Evolutionary conservation across 1,140 invertebrate species (phyloP), one percentile per base, ranked within the genome.

Genomic region (Bradysia coprophila): DNA sequence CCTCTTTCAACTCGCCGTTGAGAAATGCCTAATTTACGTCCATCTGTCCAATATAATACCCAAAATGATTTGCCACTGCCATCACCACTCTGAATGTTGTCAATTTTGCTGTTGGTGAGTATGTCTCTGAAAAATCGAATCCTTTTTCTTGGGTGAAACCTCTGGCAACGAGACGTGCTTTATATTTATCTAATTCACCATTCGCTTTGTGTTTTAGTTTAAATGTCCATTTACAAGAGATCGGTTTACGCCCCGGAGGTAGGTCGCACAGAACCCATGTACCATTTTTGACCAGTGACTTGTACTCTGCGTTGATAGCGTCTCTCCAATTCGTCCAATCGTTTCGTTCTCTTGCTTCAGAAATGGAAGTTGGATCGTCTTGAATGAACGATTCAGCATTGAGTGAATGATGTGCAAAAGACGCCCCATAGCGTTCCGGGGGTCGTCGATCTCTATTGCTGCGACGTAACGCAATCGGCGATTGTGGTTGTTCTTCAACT

Each of bases 151-250:
- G 64, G 9, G 42, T 42, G 46, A 47, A 66, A 20, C 64, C 64
- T 47, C 58, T 59, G 8, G 62, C 58, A 23, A 67, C 57, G 8
- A 65, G 48, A 39, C 61, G 45, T n/a, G 57, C 61, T 45, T 59
- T 66, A 37, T 55, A 51, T 42, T 46, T 42, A 31, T 43, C 34
- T 20, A 48, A 38, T 41, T 34, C 44, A 42, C 49, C 44, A 13
- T 45, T 6, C 48, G 47, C 38, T 31, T 19, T 19, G 37, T 40
- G 13, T 38, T 4, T 38, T 21, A 38, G 6, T 19, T 10, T 48
- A 51, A 61, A 57, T 32, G 53, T 45, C 57, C 56, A 59, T 47
- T 53, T 60, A 45, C 49, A 55, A 50, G 52, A 47, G 39, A 60
- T 47, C 5, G 8, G 9, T 15, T 36, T 36, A 6, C 6, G 18